Evolutionary conservation across 2,888 invertebrate species (phyloP).

Genomic region (Craniophora ligustri): DNA sequence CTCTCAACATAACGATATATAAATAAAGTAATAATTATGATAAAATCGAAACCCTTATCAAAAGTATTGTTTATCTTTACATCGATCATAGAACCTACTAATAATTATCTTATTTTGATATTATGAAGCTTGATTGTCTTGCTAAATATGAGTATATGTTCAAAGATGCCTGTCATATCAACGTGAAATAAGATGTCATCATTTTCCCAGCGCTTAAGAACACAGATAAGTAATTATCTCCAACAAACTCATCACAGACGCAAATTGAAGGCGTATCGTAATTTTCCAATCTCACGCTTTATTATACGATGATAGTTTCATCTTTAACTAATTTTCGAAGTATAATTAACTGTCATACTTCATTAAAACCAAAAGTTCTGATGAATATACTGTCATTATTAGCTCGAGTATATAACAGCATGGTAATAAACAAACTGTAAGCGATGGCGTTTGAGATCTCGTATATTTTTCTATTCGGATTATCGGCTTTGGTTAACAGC

Average conservation of each 20-base stretch:
- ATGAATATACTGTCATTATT: constrained; percentile 21
- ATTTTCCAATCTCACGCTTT: constrained; percentile 51
- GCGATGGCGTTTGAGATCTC: constrained; percentile 23
- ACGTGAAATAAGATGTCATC: neutral
- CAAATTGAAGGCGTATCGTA: constrained; percentile 6
- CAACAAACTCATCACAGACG: constrained; percentile 14
- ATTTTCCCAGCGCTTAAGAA: neutral
- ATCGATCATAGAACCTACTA: no score
- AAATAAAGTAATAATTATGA: no score
- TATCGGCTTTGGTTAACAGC: constrained; percentile 20
- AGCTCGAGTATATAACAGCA: constrained; percentile 6
- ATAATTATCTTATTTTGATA: no score
- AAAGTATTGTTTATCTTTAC: no score
- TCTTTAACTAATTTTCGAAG: constrained; percentile 37
- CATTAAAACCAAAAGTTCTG: constrained; percentile 15
- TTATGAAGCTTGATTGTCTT: neutral
- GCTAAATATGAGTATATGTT: neutral
- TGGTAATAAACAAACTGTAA: constrained; percentile 3
- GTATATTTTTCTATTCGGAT: constrained; percentile 25
- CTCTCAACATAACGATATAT: no score
- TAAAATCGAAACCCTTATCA: no score
- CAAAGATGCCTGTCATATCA: neutral
- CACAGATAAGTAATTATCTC: constrained; percentile 3
- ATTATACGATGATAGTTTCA: constrained; percentile 35
- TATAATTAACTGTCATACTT: constrained; percentile 27